phyloP scores from a whole-genome alignment of 2,888 invertebrate species.

The Tipula confusa region DNA sequence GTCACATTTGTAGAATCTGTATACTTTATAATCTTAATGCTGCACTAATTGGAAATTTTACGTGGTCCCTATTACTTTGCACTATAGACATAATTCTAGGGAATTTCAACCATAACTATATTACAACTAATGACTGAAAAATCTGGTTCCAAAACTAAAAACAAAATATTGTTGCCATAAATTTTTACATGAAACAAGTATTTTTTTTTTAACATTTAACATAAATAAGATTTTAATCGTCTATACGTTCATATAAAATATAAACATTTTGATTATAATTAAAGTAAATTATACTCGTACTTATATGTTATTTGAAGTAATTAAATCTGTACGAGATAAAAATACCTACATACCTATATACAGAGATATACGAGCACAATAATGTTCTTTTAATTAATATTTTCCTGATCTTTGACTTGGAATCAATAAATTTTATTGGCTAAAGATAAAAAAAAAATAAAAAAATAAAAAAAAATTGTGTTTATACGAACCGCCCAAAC shows the following conservation, averaged over 20 bases:
- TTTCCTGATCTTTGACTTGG: background rate
- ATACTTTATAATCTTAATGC: no score
- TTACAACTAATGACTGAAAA: background rate
- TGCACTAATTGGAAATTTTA: no score
- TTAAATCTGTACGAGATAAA: background rate
- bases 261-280: background rate
- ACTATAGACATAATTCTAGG: background rate
- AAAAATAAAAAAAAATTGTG: background rate
- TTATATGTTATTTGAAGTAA: background rate
- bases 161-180: background rate
- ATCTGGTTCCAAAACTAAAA: background rate
- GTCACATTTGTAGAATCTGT: no score
- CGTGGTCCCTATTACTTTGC: no score
- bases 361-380: background rate
- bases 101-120: background rate
- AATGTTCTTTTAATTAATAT: constrained; percentile 13
- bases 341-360: no score
- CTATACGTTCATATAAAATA: no score
- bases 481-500: background rate
- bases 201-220: background rate
- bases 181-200: background rate
- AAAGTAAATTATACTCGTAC: no score
- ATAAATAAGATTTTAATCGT: background rate
- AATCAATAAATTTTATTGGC: background rate
- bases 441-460: background rate